Evolutionary conservation across 2,113 vertebrate genomes (phyloP), one percentile per base, ranked within the genome.

Genomic region (Trinectes maculatus): DNA sequence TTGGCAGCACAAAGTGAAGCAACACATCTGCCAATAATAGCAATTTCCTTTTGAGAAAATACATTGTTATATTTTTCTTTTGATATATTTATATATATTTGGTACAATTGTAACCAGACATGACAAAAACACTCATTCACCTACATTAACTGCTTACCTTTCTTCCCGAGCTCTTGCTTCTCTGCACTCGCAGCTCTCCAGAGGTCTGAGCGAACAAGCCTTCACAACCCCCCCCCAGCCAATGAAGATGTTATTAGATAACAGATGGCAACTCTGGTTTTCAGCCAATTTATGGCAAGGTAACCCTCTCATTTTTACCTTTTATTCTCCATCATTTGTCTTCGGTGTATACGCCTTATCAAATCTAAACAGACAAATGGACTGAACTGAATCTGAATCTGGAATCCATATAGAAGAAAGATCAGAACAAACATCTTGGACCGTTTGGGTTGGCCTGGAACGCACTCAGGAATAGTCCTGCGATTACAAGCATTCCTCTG

Each of bases 191-290:
- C 36, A 26, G 24, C 54, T 72, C 15, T 36, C 2, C 28, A 24
- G n/a, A n/a, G 28, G 19, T 60, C 40, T 3, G 18, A 64, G 39
- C 25, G 36, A 12, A 3, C 9, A 40, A 37, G 9, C 34, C 46
- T 44, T 68, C 56, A 51, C 51, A 52, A 63, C n/a, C n/a, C 36
- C n/a, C 47, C 48, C 37, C 31, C 21, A 63, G 29, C 29, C 18
- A 25, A 24, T 57, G 22, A 47, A 61, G 52, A 56, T 72, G 5
- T 22, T 22, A 21, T 54, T 34, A 66, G 67, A 82, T 57, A 73
- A 53, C 39, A 12, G 18, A 12, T 16, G 24, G 29, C 11, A 67
- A 22, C n/a, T 0, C n/a, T n/a, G n/a, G 0, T 49, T 52, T 58
- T 37, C 29, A 58, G 12, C 15, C 25, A 4, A 40, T 34, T 4